phyloP scores from a whole-genome alignment of 2,888 invertebrate species.

The Holacanthella duospinosa region DNA sequence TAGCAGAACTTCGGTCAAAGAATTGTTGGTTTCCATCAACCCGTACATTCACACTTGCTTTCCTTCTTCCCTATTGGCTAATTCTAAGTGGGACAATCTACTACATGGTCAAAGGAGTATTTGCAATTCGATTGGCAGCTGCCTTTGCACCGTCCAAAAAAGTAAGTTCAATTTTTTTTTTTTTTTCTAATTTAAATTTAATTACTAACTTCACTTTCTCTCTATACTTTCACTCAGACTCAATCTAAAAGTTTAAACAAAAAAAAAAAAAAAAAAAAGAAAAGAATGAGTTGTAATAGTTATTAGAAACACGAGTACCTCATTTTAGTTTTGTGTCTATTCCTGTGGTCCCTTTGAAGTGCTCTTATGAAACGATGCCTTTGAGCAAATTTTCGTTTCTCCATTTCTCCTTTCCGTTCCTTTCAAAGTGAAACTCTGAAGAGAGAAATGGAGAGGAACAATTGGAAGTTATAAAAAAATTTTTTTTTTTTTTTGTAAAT shows the following conservation, averaged over 20 bases:
- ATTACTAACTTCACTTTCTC: too few species aligned
- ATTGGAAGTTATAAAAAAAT: neutral
- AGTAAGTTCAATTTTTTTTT: conserved; percentile 1
- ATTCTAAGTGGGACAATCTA: conserved; percentile 33
- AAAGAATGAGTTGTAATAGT: too few species aligned
- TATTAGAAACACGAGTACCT: too few species aligned
- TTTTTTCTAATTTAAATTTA: too few species aligned
- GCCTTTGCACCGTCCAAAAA: conserved; percentile 28
- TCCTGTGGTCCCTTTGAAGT: too few species aligned
- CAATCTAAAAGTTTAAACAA: too few species aligned
- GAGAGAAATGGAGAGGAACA: neutral
- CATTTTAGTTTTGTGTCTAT: too few species aligned
- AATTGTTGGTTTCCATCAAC: conserved; percentile 37
- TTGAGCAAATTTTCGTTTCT: neutral
- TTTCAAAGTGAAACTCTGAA: neutral
- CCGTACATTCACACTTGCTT: conserved; percentile 30
- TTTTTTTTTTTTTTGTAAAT: neutral
- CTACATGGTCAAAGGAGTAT: conserved; percentile 32
- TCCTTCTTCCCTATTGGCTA: conserved; percentile 35
- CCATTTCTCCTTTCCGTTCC: too few species aligned
- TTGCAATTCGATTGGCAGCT: conserved; percentile 35
- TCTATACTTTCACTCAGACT: too few species aligned
- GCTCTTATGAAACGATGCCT: too few species aligned
- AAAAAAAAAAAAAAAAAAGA: too few species aligned
- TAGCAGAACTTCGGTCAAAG: conserved; percentile 28